phyloP scores from a whole-genome alignment of 2,797 vertebrate species.

The Diglossa cyanea region DNA sequence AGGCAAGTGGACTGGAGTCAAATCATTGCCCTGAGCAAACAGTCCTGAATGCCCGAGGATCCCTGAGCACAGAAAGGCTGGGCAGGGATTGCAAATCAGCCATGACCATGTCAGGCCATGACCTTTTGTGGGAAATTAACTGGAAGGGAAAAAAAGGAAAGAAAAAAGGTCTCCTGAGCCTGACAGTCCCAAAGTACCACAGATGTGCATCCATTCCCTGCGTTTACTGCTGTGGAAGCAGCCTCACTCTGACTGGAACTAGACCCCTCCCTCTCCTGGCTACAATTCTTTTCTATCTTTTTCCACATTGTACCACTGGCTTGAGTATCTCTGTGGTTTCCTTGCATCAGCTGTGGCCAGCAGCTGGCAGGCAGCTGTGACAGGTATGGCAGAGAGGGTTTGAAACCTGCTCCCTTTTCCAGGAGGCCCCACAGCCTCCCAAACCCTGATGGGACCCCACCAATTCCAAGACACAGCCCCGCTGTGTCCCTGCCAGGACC shows the following conservation, averaged over 20 bases:
- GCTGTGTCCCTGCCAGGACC: no score
- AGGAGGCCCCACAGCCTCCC: background rate
- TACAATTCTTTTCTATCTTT: background rate
- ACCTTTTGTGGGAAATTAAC: background rate
- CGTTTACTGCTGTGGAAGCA: background rate
- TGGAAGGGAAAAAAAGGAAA: background rate
- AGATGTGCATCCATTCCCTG: fast-evolving
- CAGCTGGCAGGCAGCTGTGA: background rate
- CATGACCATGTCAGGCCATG: background rate
- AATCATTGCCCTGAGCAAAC: background rate
- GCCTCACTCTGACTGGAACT: background rate
- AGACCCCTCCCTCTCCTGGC: background rate
- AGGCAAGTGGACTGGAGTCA: background rate
- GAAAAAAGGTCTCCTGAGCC: background rate
- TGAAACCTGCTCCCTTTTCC: fast-evolving
- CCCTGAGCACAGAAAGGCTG: background rate
- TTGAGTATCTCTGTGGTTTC: background rate
- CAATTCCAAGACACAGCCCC: background rate
- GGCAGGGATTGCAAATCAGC: background rate
- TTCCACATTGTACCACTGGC: background rate
- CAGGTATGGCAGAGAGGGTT: background rate
- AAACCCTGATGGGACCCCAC: fast-evolving
- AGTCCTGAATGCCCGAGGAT: background rate
- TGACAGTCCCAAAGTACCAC: background rate
- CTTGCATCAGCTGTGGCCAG: fast-evolving